These are phyloP conservation scores for Tortrix viridana DNA, from an alignment of 2,888 invertebrate genomes.

Conservation along the genomic window DNA sequence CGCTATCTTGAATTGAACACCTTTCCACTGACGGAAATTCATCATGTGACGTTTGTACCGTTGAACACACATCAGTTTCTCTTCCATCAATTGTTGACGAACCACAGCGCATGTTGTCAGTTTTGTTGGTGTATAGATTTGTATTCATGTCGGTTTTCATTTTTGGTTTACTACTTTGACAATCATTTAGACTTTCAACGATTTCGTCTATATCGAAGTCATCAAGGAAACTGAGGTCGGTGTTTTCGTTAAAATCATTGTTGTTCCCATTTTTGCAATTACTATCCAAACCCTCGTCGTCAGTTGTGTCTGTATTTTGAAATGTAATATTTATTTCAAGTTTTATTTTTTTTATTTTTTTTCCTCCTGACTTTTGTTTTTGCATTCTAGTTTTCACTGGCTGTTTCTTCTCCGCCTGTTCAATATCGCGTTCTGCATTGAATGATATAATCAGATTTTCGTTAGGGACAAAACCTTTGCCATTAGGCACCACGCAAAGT, in stretches of 20 bases:
- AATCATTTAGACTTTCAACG: constrained; percentile 55
- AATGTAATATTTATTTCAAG: constrained; percentile 58
- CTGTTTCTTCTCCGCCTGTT: constrained; percentile 38
- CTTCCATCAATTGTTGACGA: not conserved
- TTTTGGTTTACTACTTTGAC: constrained; percentile 37
- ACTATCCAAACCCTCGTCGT: constrained; percentile 35
- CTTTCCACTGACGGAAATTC: too few species aligned
- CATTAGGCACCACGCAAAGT: constrained; percentile 10
- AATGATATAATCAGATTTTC: constrained; percentile 51
- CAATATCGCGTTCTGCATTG: constrained; percentile 33
- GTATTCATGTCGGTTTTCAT: not conserved
- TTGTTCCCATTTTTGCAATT: constrained; percentile 41
- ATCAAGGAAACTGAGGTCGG: constrained; percentile 67
- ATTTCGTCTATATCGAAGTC: constrained; percentile 71
- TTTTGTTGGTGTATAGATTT: not conserved
- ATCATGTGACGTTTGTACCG: not conserved
- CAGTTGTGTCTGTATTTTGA: constrained; percentile 38
- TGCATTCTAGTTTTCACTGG: constrained; percentile 29
- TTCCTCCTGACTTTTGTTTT: constrained; percentile 39
- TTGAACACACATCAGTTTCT: not conserved
- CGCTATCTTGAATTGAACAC: too few species aligned
- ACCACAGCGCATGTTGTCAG: not conserved
- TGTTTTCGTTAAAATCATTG: constrained; percentile 39
- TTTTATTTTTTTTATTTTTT: constrained; percentile 51
- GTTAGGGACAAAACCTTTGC: constrained; percentile 21